Evolutionary conservation across 2,113 vertebrate species (phyloP).

Genomic region (Dendropsophus ebraccatus): DNA sequence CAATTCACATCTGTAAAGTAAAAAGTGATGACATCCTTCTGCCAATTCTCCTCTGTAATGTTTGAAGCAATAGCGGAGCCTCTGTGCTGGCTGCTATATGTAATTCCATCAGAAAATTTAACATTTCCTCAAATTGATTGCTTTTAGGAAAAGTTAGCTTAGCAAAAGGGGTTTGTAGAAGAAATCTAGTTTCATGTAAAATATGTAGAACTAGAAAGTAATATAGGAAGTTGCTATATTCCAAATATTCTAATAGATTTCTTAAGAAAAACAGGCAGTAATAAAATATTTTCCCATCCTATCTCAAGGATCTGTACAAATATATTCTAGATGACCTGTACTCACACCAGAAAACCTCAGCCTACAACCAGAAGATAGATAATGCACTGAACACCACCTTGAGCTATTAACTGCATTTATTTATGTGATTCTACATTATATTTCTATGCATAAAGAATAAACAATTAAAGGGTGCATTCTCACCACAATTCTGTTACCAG

Average conservation of each 20-base stretch:
- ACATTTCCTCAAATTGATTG: not conserved
- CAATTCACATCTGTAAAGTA: conserved; percentile 28
- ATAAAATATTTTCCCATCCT: not conserved
- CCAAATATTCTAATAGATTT: not conserved
- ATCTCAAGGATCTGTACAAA: not conserved
- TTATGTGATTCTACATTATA: too few relatives aligned
- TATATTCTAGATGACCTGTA: not conserved
- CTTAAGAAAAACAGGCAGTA: not conserved
- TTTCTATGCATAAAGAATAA: too few relatives aligned
- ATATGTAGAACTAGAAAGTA: not conserved
- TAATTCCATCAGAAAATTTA: conserved; percentile 20
- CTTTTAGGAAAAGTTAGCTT: not conserved
- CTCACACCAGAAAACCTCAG: too few relatives aligned
- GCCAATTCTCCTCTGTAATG: conserved; percentile 30
- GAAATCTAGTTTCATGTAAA: not conserved
- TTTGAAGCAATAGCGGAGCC: not conserved
- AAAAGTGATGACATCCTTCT: conserved; percentile 23
- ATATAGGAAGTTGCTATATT: not conserved
- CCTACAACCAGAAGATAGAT: too few relatives aligned
- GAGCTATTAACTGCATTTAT: too few relatives aligned
- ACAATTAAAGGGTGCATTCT: too few relatives aligned
- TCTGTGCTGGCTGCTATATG: not conserved
- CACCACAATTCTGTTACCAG: too few relatives aligned
- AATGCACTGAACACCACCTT: too few relatives aligned
- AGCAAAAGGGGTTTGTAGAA: not conserved